A percentile compares a stretch with the other conserved stretches of the same genome.
phyloP scores from a whole-genome alignment of 2,113 vertebrate species.

The Pseudolaguvia tuberculata region DNA sequence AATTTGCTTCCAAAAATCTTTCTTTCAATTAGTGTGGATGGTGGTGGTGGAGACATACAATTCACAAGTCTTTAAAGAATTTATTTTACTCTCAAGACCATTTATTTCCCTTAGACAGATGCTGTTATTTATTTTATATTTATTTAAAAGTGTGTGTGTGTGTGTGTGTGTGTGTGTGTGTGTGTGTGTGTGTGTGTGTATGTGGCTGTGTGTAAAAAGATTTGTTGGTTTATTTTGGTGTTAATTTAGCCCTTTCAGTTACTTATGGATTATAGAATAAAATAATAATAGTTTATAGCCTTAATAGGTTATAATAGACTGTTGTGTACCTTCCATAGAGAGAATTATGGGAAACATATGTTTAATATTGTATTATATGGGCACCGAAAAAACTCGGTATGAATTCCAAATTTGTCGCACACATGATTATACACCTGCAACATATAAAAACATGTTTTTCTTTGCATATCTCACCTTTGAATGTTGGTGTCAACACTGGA shows the following conservation, averaged over 20 bases:
- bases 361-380: no score
- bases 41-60: neutral
- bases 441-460: no score
- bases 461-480: no score
- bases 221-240: neutral
- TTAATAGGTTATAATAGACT: neutral
- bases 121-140: conserved; percentile 1
- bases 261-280: neutral
- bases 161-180: neutral
- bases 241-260: neutral
- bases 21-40: neutral
- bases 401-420: no score
- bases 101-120: neutral
- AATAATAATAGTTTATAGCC: neutral
- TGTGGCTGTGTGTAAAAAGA: no score
- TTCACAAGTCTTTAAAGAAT: neutral
- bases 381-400: no score
- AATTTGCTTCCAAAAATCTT: neutral
- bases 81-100: neutral
- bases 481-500: no score
- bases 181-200: neutral
- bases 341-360: no score
- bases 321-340: neutral
- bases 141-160: neutral
- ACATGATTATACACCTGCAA: no score